Evolutionary conservation across 2,113 vertebrate species (phyloP).

Genomic region (Panurus biarmicus): DNA sequence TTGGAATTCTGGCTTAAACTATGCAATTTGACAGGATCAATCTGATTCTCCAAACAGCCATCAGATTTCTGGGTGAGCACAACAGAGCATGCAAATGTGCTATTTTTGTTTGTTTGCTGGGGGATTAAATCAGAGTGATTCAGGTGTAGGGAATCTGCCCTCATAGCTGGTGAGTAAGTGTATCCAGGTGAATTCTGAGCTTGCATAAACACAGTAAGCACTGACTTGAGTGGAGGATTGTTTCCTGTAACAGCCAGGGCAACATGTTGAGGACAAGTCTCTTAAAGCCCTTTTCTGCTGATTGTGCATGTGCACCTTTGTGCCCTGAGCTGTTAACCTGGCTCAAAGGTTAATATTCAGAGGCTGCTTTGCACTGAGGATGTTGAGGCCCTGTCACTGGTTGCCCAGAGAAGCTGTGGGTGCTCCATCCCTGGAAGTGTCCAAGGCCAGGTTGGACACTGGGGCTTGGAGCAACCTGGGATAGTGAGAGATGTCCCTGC

Average conservation of each 20-base stretch:
- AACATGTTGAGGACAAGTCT: background rate
- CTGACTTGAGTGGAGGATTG: background rate
- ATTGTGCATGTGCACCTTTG: rapidly evolving
- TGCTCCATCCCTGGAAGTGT: background rate
- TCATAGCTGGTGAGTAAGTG: background rate
- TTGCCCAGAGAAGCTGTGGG: background rate
- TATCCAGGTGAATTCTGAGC: background rate
- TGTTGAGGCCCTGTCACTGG: background rate
- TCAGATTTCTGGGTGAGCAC: background rate
- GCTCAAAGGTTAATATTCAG: background rate
- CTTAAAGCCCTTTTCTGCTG: background rate
- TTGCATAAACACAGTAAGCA: background rate
- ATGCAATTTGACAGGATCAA: background rate
- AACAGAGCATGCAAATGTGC: background rate
- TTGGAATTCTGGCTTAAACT: background rate
- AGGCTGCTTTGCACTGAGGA: background rate
- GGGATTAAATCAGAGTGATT: background rate
- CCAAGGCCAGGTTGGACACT: rapidly evolving
- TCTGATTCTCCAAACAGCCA: background rate
- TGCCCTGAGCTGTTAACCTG: background rate
- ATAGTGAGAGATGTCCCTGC: background rate
- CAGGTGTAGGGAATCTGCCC: background rate
- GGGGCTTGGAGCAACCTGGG: background rate
- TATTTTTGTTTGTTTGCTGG: background rate
- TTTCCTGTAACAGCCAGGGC: background rate